Conservation (phyloP, 2,888 invertebrate genomes). For the Pristionchus fissidentatus region DNA sequence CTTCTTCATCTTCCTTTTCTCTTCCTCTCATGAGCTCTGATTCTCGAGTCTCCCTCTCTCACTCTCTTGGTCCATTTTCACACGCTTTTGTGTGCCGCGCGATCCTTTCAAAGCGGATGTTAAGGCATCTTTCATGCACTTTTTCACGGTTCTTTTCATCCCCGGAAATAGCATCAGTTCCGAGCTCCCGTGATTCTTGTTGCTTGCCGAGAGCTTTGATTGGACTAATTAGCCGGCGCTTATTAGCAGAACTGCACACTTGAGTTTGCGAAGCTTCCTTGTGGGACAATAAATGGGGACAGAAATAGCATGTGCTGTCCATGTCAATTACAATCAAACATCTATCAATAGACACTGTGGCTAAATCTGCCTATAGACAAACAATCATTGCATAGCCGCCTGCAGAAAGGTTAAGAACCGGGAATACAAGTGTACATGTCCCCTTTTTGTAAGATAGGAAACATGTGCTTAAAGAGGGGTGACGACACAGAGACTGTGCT, state of each 20-base stretch:
- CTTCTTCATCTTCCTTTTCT: background rate
- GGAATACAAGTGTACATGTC: no score
- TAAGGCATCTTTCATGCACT: slow-evolving; percentile 33
- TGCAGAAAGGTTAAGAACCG: no score
- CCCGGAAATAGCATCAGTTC: background rate
- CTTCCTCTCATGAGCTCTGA: slow-evolving; percentile 1
- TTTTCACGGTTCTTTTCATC: background rate
- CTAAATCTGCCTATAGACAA: no score
- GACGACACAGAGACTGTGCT: no score
- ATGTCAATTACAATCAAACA: no score
- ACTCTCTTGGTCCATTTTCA: background rate
- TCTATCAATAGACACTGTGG: no score
- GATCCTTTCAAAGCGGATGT: slow-evolving; percentile 32
- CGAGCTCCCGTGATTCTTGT: background rate
- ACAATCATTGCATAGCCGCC: no score
- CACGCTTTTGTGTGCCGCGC: background rate
- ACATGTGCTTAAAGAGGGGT: no score
- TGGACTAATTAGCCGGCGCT: background rate
- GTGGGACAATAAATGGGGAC: no score
- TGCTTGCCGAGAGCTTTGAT: background rate
- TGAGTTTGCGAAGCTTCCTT: no score
- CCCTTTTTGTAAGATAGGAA: no score
- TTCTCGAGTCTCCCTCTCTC: background rate
- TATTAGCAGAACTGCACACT: background rate
- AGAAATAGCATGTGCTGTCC: no score